Percentiles rank a stretch among this genome's conserved stretches.
Evolutionary conservation across 2,113 vertebrate species (phyloP).

Genomic region (Tor tambroides): DNA sequence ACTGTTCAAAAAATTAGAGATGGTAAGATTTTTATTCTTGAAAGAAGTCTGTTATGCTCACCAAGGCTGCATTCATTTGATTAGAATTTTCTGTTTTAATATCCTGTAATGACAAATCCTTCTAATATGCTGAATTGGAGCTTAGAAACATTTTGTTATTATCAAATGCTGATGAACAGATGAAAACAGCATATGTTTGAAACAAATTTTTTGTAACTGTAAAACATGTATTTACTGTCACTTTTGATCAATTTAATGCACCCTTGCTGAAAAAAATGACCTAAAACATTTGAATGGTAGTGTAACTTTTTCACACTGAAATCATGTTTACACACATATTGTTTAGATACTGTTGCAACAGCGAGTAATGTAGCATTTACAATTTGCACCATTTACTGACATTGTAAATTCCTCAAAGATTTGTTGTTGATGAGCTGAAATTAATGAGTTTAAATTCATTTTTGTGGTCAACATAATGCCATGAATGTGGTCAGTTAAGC

Average conservation of each 20-base stretch:
- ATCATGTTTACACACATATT: not conserved
- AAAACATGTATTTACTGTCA: not conserved
- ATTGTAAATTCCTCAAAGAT: not conserved
- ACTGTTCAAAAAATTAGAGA: not conserved
- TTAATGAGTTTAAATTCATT: not conserved
- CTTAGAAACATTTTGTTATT: not conserved
- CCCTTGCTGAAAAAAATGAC: not conserved
- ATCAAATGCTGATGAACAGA: not conserved
- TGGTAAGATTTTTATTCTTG: not conserved
- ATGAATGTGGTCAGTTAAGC: not conserved
- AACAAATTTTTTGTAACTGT: not conserved
- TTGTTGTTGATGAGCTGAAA: too few relatives aligned
- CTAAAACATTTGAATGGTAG: not conserved
- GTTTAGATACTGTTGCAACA: not conserved
- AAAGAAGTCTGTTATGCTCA: not conserved
- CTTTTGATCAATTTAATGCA: not conserved
- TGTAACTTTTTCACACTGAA: not conserved
- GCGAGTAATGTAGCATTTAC: not conserved
- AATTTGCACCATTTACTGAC: not conserved
- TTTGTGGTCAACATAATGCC: not conserved
- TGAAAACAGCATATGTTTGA: not conserved
- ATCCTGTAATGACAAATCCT: not conserved
- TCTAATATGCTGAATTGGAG: not conserved
- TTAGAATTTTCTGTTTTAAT: too few relatives aligned
- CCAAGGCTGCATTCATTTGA: not conserved